Evolutionary conservation across 2,113 vertebrate genomes (phyloP).

Genomic region (Salvelinus alpinus): DNA sequence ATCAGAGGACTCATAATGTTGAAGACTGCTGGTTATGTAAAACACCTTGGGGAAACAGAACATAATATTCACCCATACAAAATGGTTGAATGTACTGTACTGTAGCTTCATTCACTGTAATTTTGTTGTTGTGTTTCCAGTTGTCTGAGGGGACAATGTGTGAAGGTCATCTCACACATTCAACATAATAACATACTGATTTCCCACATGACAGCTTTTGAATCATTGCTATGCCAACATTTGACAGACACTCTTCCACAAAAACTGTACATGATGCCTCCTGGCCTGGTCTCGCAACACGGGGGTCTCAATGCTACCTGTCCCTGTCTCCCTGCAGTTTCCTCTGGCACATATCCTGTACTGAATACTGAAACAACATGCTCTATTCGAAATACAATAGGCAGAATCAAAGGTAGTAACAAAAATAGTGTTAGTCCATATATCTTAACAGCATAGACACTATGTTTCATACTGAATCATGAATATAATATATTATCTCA

Average conservation of each 20-base stretch:
- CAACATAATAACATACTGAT: not conserved
- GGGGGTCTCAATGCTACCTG: too few relatives aligned
- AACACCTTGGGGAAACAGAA: not conserved
- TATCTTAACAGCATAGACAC: too few relatives aligned
- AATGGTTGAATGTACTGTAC: not conserved
- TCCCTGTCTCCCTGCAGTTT: not conserved
- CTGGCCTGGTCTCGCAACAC: not conserved
- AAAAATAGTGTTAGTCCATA: too few relatives aligned
- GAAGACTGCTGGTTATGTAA: not conserved
- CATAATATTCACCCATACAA: not conserved
- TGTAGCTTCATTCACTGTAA: not conserved
- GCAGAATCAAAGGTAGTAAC: too few relatives aligned
- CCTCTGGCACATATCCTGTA: not conserved
- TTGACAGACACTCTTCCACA: not conserved
- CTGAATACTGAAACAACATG: not conserved
- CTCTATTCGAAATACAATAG: not conserved
- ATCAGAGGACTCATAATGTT: not conserved
- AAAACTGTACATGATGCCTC: not conserved
- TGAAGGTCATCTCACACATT: not conserved
- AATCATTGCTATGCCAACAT: too few relatives aligned
- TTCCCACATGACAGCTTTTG: too few relatives aligned
- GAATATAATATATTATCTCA: too few relatives aligned
- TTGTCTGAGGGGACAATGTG: not conserved
- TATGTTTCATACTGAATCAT: too few relatives aligned
- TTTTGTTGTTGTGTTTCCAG: not conserved